Conservation (phyloP, 92 coral and sea anemone species). For the Meandrina meandrites region DNA sequence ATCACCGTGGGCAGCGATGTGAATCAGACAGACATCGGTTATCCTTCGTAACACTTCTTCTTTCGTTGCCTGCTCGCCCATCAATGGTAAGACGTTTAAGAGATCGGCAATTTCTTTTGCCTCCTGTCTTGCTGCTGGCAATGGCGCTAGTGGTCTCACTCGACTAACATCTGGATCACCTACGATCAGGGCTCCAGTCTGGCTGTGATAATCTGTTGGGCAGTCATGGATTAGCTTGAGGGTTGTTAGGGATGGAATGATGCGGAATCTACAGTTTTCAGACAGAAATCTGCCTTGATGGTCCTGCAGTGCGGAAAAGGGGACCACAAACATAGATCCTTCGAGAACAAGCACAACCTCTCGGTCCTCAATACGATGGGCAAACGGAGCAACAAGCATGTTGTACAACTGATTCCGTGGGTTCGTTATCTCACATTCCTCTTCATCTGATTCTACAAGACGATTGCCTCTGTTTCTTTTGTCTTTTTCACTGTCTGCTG, state of each 20-base stretch:
- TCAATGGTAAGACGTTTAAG: conserved; percentile 8
- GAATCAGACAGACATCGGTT: conserved; percentile 26
- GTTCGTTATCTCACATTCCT: background rate
- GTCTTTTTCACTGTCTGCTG: background rate
- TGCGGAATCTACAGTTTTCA: conserved; percentile 6
- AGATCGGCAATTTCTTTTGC: conserved; percentile 13
- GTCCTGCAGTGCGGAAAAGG: conserved; percentile 11
- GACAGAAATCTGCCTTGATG: conserved; percentile 10
- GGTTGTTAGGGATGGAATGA: conserved; percentile 13
- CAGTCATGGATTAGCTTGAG: background rate
- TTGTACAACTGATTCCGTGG: background rate
- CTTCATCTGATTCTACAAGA: too few relatives aligned
- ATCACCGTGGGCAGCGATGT: conserved; percentile 48
- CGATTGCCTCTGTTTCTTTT: background rate
- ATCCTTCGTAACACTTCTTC: conserved; percentile 25
- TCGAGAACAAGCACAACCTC: conserved; percentile 31
- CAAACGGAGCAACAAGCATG: conserved; percentile 10
- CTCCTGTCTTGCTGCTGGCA: conserved; percentile 34
- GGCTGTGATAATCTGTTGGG: conserved; percentile 1
- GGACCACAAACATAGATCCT: conserved; percentile 14
- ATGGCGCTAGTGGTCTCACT: background rate
- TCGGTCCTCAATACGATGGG: background rate
- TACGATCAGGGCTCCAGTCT: conserved; percentile 43
- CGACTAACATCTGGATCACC: conserved; percentile 24
- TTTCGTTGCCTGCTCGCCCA: conserved; percentile 40